Conservation (phyloP, 2,113 vertebrate species). For the Gymnorhina tibicen region DNA sequence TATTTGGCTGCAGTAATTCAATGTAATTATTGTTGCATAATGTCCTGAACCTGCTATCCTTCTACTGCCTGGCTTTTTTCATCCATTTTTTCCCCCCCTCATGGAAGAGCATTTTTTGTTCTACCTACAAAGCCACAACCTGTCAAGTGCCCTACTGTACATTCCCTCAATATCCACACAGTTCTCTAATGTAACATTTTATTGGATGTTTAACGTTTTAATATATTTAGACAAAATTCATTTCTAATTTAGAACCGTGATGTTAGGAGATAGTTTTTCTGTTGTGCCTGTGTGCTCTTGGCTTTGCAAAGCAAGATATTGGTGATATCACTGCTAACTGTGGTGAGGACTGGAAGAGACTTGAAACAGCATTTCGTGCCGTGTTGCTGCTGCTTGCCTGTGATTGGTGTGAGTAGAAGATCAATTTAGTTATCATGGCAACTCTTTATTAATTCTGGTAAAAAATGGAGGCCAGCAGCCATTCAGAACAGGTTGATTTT, state of each 20-base stretch:
- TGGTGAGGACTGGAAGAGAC: not conserved
- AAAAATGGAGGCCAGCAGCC: not conserved
- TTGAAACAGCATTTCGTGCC: not conserved
- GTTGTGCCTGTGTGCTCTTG: not conserved
- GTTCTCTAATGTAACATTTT: not conserved
- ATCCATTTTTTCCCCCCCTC: not conserved
- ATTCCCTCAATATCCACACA: not conserved
- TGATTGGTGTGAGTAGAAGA: not conserved
- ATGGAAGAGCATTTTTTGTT: not conserved
- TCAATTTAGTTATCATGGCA: not conserved
- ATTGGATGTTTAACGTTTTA: not conserved
- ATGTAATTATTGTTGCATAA: not conserved
- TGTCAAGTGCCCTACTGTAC: accelerated
- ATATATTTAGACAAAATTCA: not conserved
- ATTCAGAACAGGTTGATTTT: not conserved
- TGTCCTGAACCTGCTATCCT: accelerated
- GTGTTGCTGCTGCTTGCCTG: not conserved
- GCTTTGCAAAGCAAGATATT: not conserved
- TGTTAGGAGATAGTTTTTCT: not conserved
- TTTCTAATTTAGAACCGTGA: not conserved
- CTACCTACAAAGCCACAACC: not conserved
- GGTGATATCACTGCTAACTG: not conserved
- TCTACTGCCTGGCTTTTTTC: not conserved
- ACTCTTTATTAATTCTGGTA: not conserved
- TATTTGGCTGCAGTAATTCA: not conserved